A percentile compares a stretch with the other conserved stretches of the same genome.
These are phyloP conservation scores for Atta texana DNA, from an alignment of 1,140 invertebrate species.

Conservation along the genomic window DNA sequence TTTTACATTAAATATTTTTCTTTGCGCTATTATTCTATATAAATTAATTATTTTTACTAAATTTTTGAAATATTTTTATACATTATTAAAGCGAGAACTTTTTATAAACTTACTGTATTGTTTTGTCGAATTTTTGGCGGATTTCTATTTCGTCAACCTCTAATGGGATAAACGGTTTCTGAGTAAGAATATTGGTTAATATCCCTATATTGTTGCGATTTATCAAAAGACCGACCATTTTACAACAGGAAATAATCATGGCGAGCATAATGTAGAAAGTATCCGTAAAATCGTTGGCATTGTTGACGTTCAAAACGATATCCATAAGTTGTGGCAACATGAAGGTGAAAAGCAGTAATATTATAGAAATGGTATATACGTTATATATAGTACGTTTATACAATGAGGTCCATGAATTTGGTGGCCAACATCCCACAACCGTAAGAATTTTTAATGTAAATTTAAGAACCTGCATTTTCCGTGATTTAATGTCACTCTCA, in stretches of 20 bases:
- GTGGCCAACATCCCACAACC: constrained; percentile 48
- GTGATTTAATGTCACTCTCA: neutral
- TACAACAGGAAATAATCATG: constrained; percentile 45
- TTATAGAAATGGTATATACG: neutral
- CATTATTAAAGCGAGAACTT: neutral
- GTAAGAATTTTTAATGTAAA: constrained; percentile 60
- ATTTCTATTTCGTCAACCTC: constrained; percentile 46
- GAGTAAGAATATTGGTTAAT: constrained; percentile 30
- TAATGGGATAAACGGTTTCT: constrained; percentile 47
- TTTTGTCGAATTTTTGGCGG: constrained; percentile 50
- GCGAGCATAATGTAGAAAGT: constrained; percentile 64
- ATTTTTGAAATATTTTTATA: neutral
- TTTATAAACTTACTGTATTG: constrained; percentile 38
- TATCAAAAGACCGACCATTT: constrained; percentile 49
- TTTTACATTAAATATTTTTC: neutral
- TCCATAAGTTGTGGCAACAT: constrained; percentile 60
- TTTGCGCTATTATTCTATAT: neutral
- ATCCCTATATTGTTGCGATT: constrained; percentile 23
- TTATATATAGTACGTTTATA: constrained; percentile 34
- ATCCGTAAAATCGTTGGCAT: constrained; percentile 60
- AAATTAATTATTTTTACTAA: neutral
- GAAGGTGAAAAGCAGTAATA: constrained; percentile 39
- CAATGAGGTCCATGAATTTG: constrained; percentile 30
- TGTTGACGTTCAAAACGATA: constrained; percentile 45
- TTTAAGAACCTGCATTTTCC: constrained; percentile 46